Base-by-base conservation (phyloP, 2,113 vertebrate genomes). In the Promerops cafer region DNA sequence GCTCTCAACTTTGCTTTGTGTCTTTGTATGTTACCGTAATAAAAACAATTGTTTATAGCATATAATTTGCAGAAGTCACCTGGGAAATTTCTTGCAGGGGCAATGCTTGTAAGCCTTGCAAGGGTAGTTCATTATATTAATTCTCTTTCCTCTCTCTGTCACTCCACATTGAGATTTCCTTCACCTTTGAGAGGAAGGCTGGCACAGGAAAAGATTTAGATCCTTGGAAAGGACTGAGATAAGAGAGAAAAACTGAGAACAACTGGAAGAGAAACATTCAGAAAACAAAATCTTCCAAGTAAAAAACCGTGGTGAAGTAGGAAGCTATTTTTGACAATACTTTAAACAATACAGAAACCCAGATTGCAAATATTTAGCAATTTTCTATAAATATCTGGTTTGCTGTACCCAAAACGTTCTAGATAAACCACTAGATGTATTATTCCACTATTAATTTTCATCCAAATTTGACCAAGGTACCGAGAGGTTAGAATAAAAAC, bases 281-380 rank as follows among this genome's bases (percentile, higher is more conserved):
- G 71, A 69, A 93, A 94, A 94, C 52, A 91, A 90, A 86, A 30
- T 22, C n/a, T 89, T 96, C 60, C 71, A 33, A 75, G 40, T 83
- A 88, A 83, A 52, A 65, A 83, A 47, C 50, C 92, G 50, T 75
- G 93, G 77, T 47, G 89, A 60, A 89, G 71, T 77, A 84, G 83
- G 77, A 94, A 86, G 64, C 3, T 8, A 56, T 79, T 95, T 95
- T 94, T 91, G 53, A 94, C 92, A 96, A 93, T 68, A 27, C 3
- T 85, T 93, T 80, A 16, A 71, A 26, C 0, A 3, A 65, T 42
- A 60, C 64, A 94, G 65, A 87, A 96, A 97, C 92, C 19, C 47
- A 94, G 54, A 96, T 82, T 90, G 77, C 31, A 89, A 93, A 89
- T 94, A 96, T 88, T 96, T 94, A 97, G 80, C 59, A 78, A 44